Conservation (phyloP, 2,797 vertebrate species). For the Notamacropus eugenii region DNA sequence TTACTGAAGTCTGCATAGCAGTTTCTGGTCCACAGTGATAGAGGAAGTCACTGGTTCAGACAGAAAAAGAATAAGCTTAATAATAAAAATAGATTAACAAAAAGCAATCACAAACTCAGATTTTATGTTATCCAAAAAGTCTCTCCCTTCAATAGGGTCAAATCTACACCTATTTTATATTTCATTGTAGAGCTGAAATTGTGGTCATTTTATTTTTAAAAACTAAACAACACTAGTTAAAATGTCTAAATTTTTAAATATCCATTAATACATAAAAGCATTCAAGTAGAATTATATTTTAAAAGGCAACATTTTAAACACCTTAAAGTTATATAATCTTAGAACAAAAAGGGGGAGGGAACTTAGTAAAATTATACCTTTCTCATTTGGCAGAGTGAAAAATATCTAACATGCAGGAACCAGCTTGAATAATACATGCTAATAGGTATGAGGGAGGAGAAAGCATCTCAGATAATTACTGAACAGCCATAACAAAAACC, state of each 20-base stretch:
- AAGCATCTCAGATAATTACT: background rate
- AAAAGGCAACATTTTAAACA: slow-evolving; percentile 29
- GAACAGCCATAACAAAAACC: background rate
- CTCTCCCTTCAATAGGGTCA: slow-evolving; percentile 44
- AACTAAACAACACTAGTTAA: slow-evolving; percentile 24
- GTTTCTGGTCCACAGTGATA: background rate
- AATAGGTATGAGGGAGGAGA: background rate
- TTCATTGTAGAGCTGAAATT: slow-evolving; percentile 45
- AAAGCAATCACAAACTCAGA: slow-evolving; percentile 11
- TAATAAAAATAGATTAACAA: background rate
- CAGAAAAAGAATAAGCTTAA: slow-evolving; percentile 1
- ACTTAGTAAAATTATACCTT: background rate
- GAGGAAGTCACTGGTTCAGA: background rate
- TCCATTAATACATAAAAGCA: slow-evolving; percentile 40
- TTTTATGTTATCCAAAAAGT: slow-evolving; percentile 39
- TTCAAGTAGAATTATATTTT: slow-evolving; percentile 44
- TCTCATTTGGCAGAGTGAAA: background rate
- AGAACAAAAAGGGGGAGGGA: background rate
- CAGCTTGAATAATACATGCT: background rate
- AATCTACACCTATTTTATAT: slow-evolving; percentile 30
- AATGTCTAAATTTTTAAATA: background rate
- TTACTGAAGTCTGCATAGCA: background rate
- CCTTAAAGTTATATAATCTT: background rate
- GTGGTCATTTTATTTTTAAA: slow-evolving; percentile 51
- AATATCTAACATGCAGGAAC: background rate